phyloP scores from a whole-genome alignment of 1,140 invertebrate genomes.

The Ceratina australensis region DNA sequence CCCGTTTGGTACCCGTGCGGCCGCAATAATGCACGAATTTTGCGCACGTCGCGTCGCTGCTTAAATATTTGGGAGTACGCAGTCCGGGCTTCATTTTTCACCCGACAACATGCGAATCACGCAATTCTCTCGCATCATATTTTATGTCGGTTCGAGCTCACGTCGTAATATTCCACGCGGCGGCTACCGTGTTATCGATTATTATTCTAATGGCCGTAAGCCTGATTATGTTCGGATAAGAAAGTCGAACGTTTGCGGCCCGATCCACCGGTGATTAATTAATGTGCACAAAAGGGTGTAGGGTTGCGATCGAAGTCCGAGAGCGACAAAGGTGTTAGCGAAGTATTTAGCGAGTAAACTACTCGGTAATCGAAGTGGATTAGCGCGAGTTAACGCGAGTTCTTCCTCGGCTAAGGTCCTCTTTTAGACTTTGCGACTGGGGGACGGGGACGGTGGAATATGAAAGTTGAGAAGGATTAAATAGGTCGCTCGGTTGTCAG shows the following conservation, averaged over 20 bases:
- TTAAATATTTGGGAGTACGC: constrained; percentile 15
- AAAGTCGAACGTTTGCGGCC: not conserved
- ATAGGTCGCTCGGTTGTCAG: constrained; percentile 16
- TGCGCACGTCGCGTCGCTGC: not conserved
- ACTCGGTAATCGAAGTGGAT: constrained; percentile 46
- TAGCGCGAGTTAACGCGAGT: constrained; percentile 50
- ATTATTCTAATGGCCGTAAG: not conserved
- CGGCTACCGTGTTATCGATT: constrained; percentile 6
- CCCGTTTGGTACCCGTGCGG: not conserved
- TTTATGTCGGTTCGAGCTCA: not conserved
- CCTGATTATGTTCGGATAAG: constrained; percentile 11
- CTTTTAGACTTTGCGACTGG: constrained; percentile 34
- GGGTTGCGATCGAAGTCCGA: constrained; percentile 34
- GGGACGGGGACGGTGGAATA: constrained; percentile 23
- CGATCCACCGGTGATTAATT: constrained; percentile 20
- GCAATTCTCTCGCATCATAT: not conserved
- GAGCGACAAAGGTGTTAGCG: constrained; percentile 28
- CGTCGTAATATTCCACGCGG: too few relatives aligned
- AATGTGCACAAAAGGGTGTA: constrained; percentile 44
- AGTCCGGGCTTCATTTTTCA: not conserved
- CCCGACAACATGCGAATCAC: not conserved
- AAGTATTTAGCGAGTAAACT: constrained; percentile 52
- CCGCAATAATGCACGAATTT: constrained; percentile 15
- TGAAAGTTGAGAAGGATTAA: constrained; percentile 43
- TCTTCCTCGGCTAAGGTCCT: constrained; percentile 2